Base-by-base conservation (phyloP, 2,113 vertebrate species). In the Penelope pileata region DNA sequence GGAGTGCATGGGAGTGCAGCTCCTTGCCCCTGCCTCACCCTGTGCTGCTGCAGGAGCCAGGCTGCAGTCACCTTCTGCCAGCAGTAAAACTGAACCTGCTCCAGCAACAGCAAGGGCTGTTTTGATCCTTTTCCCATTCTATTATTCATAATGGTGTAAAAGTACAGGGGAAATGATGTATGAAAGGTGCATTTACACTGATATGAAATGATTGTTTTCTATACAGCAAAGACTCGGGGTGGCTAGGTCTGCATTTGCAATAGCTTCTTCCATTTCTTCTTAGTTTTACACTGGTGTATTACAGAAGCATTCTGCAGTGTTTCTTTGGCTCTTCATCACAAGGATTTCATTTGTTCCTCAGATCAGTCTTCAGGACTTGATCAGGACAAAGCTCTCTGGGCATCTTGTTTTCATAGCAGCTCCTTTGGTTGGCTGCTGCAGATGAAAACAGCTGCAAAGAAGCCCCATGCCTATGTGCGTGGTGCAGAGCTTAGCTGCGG, bases 361-460 rank as follows among this genome's bases (percentile, higher is more conserved):
- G 54, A 62, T n/a, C 23, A 29, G 36, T 26, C 54, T 54, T 60
- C 70, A 76, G 27, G 26, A 12, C 56, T 48, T 23, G 19, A 19
- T 16, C 9, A 32, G 51, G 54, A 17, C n/a, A 74, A 68, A 76
- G 53, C 16, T 23, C 50, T 24, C 6, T 3, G 30, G 14, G 13
- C n/a, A n/a, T 40, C 62, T 32, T 86, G 10, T 56, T 53, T 64
- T 43, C 16, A 26, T 6, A 22, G 15, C 1, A 50, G 7, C 45
- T 83, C 51, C 68, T 68, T 54, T 2, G 5, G 27, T 30, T 0
- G 0, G 14, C 26, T 30, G 30, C 38, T 60, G 64, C 26, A 7
- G 48, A 14, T 4, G 18, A 15, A 43, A 45, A 16, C 26, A 24
- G 16, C 60, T 78, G 66, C 62, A 15, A 17, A n/a, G 30, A 24